These are phyloP conservation scores for Amphilophus citrinellus DNA, from an alignment of 2,113 vertebrate genomes.

Conservation along the genomic window DNA sequence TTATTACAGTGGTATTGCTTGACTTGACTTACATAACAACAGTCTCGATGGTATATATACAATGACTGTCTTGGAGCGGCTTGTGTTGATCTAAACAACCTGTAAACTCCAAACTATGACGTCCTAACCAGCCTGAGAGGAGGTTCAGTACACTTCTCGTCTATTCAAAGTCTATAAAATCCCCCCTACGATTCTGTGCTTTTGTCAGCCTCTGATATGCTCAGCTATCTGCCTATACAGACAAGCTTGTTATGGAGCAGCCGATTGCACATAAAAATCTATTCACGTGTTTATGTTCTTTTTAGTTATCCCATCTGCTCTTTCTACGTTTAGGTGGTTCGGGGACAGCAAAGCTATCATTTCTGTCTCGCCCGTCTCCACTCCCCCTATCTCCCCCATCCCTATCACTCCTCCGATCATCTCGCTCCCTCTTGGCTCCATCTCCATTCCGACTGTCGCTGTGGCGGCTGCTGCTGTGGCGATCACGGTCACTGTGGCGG, in stretches of 20 bases:
- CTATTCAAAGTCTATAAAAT: slow-evolving; percentile 12
- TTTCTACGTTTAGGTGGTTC: slow-evolving; percentile 96
- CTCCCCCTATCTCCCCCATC: slow-evolving; percentile 64
- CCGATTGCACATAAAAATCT: slow-evolving; percentile 26
- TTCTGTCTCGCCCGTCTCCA: slow-evolving; percentile 70
- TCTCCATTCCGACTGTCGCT: slow-evolving; percentile 70
- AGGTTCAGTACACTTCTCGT: background rate
- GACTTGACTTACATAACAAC: slow-evolving; percentile 46
- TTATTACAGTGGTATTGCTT: slow-evolving; percentile 48
- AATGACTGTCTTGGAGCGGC: slow-evolving; percentile 46
- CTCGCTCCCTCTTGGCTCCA: slow-evolving; percentile 65
- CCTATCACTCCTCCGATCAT: slow-evolving; percentile 60
- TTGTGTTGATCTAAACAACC: slow-evolving; percentile 27
- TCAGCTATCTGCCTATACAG: slow-evolving; percentile 51
- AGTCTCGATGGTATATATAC: slow-evolving; percentile 66
- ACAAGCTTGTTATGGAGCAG: slow-evolving; percentile 50
- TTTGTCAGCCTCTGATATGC: slow-evolving; percentile 52
- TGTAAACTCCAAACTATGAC: background rate
- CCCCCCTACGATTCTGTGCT: slow-evolving; percentile 30
- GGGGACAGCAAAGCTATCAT: slow-evolving; percentile 93
- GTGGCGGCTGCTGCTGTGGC: slow-evolving; percentile 67
- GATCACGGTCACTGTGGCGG: slow-evolving; percentile 73
- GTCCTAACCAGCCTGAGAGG: slow-evolving; percentile 18
- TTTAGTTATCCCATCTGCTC: slow-evolving; percentile 98
- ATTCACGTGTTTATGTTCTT: slow-evolving; percentile 10